Evolutionary conservation across 2,888 invertebrate genomes (phyloP).

Genomic region (Calephelis perditalis): DNA sequence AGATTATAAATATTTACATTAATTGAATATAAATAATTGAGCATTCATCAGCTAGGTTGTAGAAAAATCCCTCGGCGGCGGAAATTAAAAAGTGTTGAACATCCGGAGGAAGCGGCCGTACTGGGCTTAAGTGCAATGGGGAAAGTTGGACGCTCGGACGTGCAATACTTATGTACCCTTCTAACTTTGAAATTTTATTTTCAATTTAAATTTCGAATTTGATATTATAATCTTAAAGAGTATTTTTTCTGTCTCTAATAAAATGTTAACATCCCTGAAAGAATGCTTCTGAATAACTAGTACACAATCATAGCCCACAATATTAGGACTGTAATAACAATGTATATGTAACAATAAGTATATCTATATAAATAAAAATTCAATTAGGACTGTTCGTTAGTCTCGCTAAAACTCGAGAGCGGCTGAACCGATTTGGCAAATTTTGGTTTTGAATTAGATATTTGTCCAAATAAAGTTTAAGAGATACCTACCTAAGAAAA

Average conservation of each 20-base stretch:
- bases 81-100: constrained; percentile 73
- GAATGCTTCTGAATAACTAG: neutral
- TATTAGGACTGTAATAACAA: no score
- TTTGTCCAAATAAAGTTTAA: no score
- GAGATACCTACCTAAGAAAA: no score
- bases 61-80: constrained; percentile 69
- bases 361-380: no score
- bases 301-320: no score
- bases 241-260: neutral
- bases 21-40: constrained; percentile 75
- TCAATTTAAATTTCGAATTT: neutral
- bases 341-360: no score
- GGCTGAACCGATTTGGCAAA: no score
- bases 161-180: constrained; percentile 7
- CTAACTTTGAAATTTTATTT: constrained; percentile 11
- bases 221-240: neutral
- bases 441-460: no score
- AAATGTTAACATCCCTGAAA: neutral
- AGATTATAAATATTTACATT: constrained; percentile 62
- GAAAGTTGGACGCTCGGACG: constrained; percentile 48
- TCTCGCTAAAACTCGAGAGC: no score
- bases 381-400: no score
- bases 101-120: constrained; percentile 54
- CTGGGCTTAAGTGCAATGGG: constrained; percentile 59
- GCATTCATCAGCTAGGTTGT: constrained; percentile 52